These are phyloP conservation scores for Syngnathoides biaculeatus DNA, from an alignment of 2,113 vertebrate genomes.

Conservation along the genomic window DNA sequence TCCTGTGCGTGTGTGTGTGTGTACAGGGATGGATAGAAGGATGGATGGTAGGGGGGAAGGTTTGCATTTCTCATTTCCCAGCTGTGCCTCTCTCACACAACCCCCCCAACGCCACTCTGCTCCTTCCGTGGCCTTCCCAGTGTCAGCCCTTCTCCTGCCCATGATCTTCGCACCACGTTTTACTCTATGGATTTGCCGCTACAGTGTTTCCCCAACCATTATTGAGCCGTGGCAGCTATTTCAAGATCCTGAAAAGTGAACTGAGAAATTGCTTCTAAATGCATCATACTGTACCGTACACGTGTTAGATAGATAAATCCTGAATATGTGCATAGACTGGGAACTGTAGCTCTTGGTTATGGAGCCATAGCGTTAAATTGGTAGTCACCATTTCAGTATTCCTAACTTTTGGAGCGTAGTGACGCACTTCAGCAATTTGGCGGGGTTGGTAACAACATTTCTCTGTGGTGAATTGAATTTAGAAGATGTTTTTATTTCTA, in stretches of 20 bases:
- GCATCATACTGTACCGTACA: too few species aligned
- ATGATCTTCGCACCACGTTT: conserved; percentile 38
- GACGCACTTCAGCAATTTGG: too few species aligned
- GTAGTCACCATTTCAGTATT: too few species aligned
- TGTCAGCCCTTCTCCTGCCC: conserved; percentile 24
- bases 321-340: too few species aligned
- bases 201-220: background rate
- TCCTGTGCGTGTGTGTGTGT: conserved; percentile 40
- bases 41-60: conserved; percentile 21
- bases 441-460: too few species aligned
- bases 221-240: background rate
- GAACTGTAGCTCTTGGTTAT: too few species aligned
- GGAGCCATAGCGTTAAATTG: too few species aligned
- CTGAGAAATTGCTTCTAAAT: too few species aligned
- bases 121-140: conserved; percentile 25
- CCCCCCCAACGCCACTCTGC: conserved; percentile 18
- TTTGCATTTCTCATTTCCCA: conserved; percentile 74
- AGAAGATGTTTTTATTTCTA: too few species aligned
- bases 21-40: conserved; percentile 29
- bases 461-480: too few species aligned
- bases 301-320: too few species aligned
- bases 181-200: conserved; percentile 38
- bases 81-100: conserved; percentile 72
- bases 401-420: too few species aligned
- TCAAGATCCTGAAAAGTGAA: background rate